These are phyloP conservation scores for Schizaphis graminum DNA, from an alignment of 2,888 invertebrate genomes.

Conservation along the genomic window DNA sequence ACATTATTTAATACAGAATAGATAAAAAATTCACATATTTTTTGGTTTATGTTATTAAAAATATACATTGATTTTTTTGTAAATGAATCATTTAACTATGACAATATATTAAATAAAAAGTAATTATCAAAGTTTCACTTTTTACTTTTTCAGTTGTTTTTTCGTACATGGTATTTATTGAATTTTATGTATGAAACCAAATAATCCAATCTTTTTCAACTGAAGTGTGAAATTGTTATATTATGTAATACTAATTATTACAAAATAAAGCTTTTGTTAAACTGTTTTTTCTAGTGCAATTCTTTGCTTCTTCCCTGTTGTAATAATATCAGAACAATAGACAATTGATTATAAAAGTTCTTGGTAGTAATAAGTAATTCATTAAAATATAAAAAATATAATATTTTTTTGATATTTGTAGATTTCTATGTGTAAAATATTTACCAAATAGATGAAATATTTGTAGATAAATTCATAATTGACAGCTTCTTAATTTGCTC, in stretches of 20 bases:
- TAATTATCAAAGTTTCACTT: background rate
- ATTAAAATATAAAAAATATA: background rate
- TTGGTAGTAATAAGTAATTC: background rate
- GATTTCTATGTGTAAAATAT: slow-evolving; percentile 8
- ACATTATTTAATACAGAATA: background rate
- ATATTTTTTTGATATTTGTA: background rate
- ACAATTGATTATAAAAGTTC: background rate
- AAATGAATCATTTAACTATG: background rate
- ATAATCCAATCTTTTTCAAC: background rate
- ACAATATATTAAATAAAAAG: background rate
- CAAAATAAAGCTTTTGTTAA: background rate
- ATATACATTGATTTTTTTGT: background rate
- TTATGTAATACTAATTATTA: background rate
- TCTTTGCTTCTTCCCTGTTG: background rate
- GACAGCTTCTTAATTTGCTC: background rate
- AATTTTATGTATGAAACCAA: background rate
- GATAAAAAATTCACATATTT: background rate
- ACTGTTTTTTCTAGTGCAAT: background rate
- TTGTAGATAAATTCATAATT: slow-evolving; percentile 17
- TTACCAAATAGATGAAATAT: background rate
- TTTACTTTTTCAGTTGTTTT: background rate
- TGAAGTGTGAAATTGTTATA: slow-evolving; percentile 5
- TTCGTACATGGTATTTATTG: background rate
- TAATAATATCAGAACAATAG: background rate
- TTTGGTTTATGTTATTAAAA: background rate